Evolutionary conservation across 2,888 invertebrate genomes (phyloP), one percentile per base, ranked within the genome.

Genomic region (Drosophila diplacantha): DNA sequence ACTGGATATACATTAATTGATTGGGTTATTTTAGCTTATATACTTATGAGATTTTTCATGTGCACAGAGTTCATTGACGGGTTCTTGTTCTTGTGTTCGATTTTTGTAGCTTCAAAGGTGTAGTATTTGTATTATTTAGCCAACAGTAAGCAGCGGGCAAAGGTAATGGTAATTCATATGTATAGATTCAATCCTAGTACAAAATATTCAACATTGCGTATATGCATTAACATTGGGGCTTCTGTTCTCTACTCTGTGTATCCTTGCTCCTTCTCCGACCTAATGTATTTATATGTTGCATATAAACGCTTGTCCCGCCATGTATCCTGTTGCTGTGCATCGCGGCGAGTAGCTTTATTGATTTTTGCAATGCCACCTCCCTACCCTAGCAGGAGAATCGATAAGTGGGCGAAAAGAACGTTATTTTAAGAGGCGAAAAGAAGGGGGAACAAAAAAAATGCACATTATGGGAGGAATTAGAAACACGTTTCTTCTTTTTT

Each of bases 191-290:
- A 56, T 55, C 14, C 34, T 69, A 74, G 74, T 76, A 74, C 56
- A 71, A 80, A 77, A 83, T 77, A 77, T 72, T 82, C 66, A 77
- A 77, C 76, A 79, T 71, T 62, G 79, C 81, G 72, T 68, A 68
- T 72, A 51, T 67, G 50, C 73, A 63, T 62, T 74, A 61, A 75
- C 56, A 59, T 51, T 58, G 47, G 18, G 50, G 31, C 18, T 26
- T 54, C 29, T 44, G 26, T 44, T 44, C 43, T 44, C 44, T 18
- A 14, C 29, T 68, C 47, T 43, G 37, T 65, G 58, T n/a, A 53
- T 56, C 63, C 56, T 50, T 31, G 1, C 44, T 62, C 37, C 71
- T 62, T 24, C 43, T 29, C n/a, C 14, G 22, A 20, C 26, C 65
- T 61, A 61, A 75, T 61, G 41, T 57, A 49, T 65, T 62, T 49